Percentiles rank a stretch among this genome's conserved stretches.
phyloP scores from a whole-genome alignment of 2,113 vertebrate genomes.

The Benitochromis conjunctus region DNA sequence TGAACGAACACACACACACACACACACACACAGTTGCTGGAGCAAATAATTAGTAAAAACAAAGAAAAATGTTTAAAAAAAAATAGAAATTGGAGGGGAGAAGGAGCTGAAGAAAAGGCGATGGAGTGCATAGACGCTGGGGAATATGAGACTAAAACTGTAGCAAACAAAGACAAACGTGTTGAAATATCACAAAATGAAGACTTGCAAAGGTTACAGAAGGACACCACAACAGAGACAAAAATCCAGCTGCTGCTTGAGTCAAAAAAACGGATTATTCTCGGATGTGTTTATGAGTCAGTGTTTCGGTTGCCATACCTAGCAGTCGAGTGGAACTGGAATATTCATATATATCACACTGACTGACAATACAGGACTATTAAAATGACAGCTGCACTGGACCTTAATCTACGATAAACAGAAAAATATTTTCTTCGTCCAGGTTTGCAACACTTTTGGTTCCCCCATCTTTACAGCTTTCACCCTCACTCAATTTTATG shows the following conservation, averaged over 20 bases:
- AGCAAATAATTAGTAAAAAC: background rate
- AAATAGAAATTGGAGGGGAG: background rate
- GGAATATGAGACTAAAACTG: constrained; percentile 6
- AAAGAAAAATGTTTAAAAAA: background rate
- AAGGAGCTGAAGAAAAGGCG: background rate
- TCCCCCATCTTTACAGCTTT: background rate
- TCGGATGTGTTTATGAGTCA: background rate
- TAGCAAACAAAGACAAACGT: constrained; percentile 15
- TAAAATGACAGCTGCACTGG: constrained; percentile 13
- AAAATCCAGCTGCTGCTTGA: constrained; percentile 1
- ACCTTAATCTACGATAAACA: background rate
- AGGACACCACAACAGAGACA: background rate
- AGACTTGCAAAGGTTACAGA: constrained; percentile 1
- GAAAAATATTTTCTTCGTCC: background rate
- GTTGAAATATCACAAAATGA: constrained; percentile 15
- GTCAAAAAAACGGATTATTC: constrained; percentile 14
- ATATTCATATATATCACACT: background rate
- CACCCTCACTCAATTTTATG: background rate
- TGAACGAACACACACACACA: background rate
- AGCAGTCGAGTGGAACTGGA: constrained; percentile 3
- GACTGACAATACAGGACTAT: constrained; percentile 17
- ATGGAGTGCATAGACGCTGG: background rate
- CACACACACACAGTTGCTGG: background rate
- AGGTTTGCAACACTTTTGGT: background rate
- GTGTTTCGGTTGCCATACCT: background rate